A percentile compares a stretch with the other conserved stretches of the same genome.
Evolutionary conservation across 2,888 invertebrate genomes (phyloP).

Genomic region (Lissonota sp.): DNA sequence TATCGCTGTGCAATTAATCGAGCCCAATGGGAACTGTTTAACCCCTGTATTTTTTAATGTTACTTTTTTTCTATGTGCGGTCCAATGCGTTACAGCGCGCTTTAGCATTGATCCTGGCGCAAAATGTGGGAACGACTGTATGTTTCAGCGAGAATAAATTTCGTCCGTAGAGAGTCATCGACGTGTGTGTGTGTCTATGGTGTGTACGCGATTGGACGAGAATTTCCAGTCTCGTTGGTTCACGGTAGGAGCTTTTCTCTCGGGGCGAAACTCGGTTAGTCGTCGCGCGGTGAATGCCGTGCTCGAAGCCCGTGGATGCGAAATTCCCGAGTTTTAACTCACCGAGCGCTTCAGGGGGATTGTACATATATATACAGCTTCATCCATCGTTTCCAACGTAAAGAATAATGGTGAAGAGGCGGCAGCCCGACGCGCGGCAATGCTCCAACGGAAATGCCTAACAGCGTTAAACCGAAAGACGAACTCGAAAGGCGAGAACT

Average conservation of each 20-base stretch:
- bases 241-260: slow-evolving; percentile 55
- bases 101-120: too few species aligned
- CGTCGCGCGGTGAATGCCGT: slow-evolving; percentile 37
- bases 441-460: slow-evolving; percentile 59
- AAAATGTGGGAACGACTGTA: background rate
- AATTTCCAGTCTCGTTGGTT: slow-evolving; percentile 50
- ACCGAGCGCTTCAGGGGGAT: slow-evolving; percentile 48
- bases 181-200: background rate
- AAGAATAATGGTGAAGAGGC: background rate
- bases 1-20: too few species aligned
- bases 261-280: slow-evolving; percentile 59
- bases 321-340: slow-evolving; percentile 64
- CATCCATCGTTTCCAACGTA: slow-evolving; percentile 18
- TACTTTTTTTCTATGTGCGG: too few species aligned
- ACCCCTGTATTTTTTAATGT: too few species aligned
- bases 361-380: slow-evolving; percentile 30
- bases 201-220: slow-evolving; percentile 40
- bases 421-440: slow-evolving; percentile 29
- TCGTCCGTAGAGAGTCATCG: background rate
- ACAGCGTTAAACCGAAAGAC: slow-evolving; percentile 76
- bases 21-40: too few species aligned
- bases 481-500: slow-evolving; percentile 72
- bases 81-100: too few species aligned
- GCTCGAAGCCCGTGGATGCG: slow-evolving; percentile 52
- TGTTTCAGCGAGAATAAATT: slow-evolving; percentile 40